These are phyloP conservation scores for Notospermus geniculatus DNA, from an alignment of 1,140 invertebrate species.

Conservation along the genomic window DNA sequence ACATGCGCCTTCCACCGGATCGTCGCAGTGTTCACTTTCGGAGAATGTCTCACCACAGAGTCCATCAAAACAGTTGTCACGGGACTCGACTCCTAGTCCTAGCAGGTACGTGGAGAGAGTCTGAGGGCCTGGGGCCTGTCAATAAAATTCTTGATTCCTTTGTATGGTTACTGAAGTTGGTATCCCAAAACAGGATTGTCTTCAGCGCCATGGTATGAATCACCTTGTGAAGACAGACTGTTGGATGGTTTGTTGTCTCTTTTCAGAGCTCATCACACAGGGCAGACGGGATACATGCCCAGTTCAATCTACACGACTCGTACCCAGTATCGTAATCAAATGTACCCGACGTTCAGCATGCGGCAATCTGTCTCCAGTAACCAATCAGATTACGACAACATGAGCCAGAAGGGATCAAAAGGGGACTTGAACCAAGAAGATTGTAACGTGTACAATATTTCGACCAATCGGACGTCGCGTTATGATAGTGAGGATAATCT, in stretches of 20 bases:
- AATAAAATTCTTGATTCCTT: too few relatives aligned
- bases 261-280: neutral
- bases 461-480: slow-evolving; percentile 30
- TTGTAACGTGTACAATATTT: slow-evolving; percentile 42
- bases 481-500: slow-evolving; percentile 42
- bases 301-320: slow-evolving; percentile 50
- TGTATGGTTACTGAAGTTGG: too few relatives aligned
- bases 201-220: too few relatives aligned
- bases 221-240: too few relatives aligned
- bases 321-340: slow-evolving; percentile 53
- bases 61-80: neutral
- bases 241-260: too few relatives aligned
- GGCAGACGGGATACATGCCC: slow-evolving; percentile 48
- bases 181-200: too few relatives aligned
- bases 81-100: neutral
- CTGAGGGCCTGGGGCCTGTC: too few relatives aligned
- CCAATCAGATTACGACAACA: slow-evolving; percentile 38
- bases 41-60: neutral
- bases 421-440: slow-evolving; percentile 24
- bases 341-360: slow-evolving; percentile 45
- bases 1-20: neutral
- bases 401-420: slow-evolving; percentile 16
- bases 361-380: slow-evolving; percentile 29
- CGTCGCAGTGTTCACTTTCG: slow-evolving; percentile 2
- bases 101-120: too few relatives aligned